phyloP scores from a whole-genome alignment of 2,113 vertebrate species.

The Plestiodon gilberti region DNA sequence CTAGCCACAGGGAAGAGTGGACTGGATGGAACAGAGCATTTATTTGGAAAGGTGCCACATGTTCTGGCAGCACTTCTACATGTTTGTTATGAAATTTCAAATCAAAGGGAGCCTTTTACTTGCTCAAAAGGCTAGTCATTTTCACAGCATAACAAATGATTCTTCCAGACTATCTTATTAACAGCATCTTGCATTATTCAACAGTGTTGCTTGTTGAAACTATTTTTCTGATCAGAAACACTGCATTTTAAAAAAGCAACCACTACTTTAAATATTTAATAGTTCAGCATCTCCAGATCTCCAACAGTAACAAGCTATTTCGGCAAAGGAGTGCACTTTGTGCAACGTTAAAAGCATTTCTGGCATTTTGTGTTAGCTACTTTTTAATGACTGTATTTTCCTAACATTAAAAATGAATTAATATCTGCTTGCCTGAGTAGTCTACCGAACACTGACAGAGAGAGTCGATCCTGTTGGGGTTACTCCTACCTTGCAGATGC shows the following conservation, averaged over 20 bases:
- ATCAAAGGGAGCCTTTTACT: conserved; percentile 51
- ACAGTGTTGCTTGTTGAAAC: conserved; percentile 75
- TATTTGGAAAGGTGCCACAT: conserved; percentile 27
- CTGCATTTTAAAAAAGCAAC: conserved; percentile 79
- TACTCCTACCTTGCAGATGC: conserved; percentile 64
- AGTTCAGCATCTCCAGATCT: conserved; percentile 75
- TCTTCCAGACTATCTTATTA: conserved; percentile 77
- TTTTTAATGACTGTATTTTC: conserved; percentile 84
- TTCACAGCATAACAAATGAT: conserved; percentile 70
- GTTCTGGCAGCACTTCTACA: conserved; percentile 30
- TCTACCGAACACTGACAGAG: conserved; percentile 71
- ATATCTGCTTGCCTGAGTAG: conserved; percentile 79
- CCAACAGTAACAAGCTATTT: conserved; percentile 80
- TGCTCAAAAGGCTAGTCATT: conserved; percentile 62
- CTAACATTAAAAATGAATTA: conserved; percentile 87
- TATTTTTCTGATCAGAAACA: conserved; percentile 79
- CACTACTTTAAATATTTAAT: conserved; percentile 84
- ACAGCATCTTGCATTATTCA: conserved; percentile 80
- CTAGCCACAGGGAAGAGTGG: conserved; percentile 40
- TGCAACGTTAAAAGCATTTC: conserved; percentile 84
- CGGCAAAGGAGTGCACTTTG: conserved; percentile 76
- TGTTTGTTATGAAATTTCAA: conserved; percentile 46
- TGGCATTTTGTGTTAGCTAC: conserved; percentile 82
- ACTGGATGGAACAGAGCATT: conserved; percentile 19
- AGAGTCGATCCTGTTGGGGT: conserved; percentile 72